A percentile compares a stretch with the other conserved stretches of the same genome.
Conservation (phyloP, 2,113 vertebrate genomes). For the Cettia cetti region DNA sequence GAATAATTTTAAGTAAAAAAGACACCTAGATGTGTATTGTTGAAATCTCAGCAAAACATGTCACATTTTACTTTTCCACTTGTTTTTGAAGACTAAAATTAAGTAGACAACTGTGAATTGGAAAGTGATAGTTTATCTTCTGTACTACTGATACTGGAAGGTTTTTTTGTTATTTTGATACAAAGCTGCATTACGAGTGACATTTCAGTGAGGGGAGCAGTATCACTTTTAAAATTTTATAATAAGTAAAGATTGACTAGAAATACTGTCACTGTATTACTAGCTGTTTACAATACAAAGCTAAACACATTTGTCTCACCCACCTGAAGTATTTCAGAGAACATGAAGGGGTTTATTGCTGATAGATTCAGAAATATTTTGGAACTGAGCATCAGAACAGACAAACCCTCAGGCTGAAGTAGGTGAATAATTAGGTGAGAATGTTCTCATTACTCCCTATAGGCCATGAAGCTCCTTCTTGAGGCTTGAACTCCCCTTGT, state of each 20-base stretch:
- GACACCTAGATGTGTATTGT: not conserved
- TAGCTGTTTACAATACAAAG: not conserved
- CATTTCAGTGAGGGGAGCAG: not conserved
- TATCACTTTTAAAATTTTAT: fast-evolving
- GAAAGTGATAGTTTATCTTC: not conserved
- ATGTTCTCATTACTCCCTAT: not conserved
- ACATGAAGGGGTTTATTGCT: not conserved
- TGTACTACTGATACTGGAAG: not conserved
- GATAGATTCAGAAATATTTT: not conserved
- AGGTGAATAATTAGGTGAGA: not conserved
- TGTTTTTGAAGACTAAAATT: not conserved
- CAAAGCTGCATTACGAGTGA: not conserved
- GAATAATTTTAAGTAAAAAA: not conserved
- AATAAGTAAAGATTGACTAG: not conserved
- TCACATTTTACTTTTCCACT: not conserved
- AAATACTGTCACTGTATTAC: not conserved
- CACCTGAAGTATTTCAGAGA: not conserved
- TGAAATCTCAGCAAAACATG: not conserved
- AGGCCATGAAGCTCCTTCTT: not conserved
- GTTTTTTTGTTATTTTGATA: not conserved
- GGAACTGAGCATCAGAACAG: not conserved
- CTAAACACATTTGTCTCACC: not conserved
- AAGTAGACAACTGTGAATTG: not conserved
- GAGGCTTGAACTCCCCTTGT: not conserved
- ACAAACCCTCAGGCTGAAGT: not conserved